phyloP scores from a whole-genome alignment of 2,888 invertebrate species.

The Linnaemya tessellans region DNA sequence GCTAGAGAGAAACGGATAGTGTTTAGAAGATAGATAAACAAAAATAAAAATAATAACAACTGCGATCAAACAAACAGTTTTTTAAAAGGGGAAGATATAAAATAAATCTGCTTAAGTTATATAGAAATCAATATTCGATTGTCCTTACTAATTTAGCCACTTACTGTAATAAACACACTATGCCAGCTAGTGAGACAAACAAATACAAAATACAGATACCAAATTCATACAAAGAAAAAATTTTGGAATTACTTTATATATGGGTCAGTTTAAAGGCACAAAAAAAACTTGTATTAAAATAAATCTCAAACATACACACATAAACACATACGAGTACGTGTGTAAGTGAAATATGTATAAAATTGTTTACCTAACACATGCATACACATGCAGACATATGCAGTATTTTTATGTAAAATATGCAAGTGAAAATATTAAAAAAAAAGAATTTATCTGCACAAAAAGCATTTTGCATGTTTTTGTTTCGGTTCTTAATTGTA shows the following conservation, averaged over 20 bases:
- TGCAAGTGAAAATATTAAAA: neutral
- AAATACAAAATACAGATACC: neutral
- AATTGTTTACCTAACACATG: neutral
- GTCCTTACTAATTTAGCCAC: neutral
- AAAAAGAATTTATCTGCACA: neutral
- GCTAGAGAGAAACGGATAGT: too few relatives aligned
- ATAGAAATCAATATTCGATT: neutral
- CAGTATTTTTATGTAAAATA: slow-evolving; percentile 4
- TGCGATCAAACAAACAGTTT: too few relatives aligned
- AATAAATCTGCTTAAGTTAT: neutral
- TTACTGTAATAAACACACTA: neutral
- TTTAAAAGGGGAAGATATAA: too few relatives aligned
- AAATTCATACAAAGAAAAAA: slow-evolving; percentile 24
- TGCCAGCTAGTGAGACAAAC: neutral
- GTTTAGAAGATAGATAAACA: too few relatives aligned
- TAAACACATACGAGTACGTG: neutral
- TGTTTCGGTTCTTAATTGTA: slow-evolving; percentile 59
- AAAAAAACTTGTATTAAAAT: slow-evolving; percentile 32
- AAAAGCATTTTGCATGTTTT: slow-evolving; percentile 15
- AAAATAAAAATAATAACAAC: too few relatives aligned
- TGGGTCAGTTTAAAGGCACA: slow-evolving; percentile 50
- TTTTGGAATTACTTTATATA: slow-evolving; percentile 40
- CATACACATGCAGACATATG: neutral
- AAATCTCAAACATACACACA: slow-evolving; percentile 7
- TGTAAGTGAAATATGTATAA: neutral